Evolutionary conservation across 2,797 vertebrate genomes (phyloP).

Genomic region (Silurus lanzhouensis): DNA sequence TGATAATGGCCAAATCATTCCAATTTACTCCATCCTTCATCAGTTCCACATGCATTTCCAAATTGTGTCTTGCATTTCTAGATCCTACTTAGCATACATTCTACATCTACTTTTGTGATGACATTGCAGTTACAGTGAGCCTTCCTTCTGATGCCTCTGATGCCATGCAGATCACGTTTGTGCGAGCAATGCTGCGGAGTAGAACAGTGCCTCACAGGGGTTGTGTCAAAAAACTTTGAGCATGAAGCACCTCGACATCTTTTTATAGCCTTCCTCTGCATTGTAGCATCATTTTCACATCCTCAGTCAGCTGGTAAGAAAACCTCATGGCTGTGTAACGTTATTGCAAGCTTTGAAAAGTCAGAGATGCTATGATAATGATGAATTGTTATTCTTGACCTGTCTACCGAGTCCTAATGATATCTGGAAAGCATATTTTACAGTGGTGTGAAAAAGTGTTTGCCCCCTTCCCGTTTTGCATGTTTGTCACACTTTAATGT

Average conservation of each 20-base stretch:
- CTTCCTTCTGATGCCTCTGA: not conserved
- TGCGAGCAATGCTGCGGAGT: not conserved
- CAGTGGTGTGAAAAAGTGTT: too few species aligned
- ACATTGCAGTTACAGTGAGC: not conserved
- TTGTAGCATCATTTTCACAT: not conserved
- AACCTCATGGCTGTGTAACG: not conserved
- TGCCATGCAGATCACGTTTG: not conserved
- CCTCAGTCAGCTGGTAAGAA: not conserved
- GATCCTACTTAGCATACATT: not conserved
- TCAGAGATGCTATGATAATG: not conserved
- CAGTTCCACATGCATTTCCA: not conserved
- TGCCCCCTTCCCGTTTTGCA: too few species aligned
- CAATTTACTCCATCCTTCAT: not conserved
- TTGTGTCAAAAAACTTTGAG: not conserved
- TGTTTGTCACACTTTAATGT: too few species aligned
- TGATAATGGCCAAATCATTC: not conserved
- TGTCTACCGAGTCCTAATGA: not conserved
- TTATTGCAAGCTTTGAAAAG: not conserved
- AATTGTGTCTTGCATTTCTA: not conserved
- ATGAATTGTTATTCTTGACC: conserved; percentile 11
- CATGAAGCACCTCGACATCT: not conserved
- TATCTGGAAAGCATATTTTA: too few species aligned
- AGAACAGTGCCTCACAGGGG: not conserved
- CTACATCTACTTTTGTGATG: not conserved
- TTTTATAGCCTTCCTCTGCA: not conserved